Conservation (phyloP, 2,888 invertebrate species). For the Lasioglossum pauxillum region DNA sequence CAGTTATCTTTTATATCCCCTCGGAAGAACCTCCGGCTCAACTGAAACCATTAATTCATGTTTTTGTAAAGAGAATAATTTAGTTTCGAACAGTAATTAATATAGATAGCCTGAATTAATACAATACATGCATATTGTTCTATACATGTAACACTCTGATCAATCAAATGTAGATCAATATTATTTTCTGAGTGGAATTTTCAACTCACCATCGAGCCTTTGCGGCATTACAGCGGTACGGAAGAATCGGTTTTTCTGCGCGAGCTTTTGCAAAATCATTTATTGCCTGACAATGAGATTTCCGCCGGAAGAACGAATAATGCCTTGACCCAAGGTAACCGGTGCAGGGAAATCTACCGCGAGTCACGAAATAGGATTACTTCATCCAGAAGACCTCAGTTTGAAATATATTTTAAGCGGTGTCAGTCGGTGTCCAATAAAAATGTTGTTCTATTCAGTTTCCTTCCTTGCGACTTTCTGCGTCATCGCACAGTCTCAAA, state of each 20-base stretch:
- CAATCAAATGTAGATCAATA: background rate
- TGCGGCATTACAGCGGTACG: background rate
- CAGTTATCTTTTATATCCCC: background rate
- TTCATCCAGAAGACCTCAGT: slow-evolving; percentile 49
- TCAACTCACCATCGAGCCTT: background rate
- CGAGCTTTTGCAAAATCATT: slow-evolving; percentile 28
- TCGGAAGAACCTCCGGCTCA: background rate
- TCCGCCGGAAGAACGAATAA: slow-evolving; percentile 79
- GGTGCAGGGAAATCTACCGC: slow-evolving; percentile 65
- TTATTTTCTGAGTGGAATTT: background rate
- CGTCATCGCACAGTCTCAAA: slow-evolving; percentile 10
- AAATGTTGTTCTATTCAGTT: slow-evolving; percentile 29
- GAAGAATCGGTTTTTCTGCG: slow-evolving; percentile 6
- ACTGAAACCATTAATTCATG: background rate
- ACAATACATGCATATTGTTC: background rate
- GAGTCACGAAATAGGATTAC: slow-evolving; percentile 37
- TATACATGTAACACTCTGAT: background rate
- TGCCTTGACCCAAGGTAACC: slow-evolving; percentile 74
- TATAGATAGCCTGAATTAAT: too few species aligned
- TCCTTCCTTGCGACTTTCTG: slow-evolving; percentile 21
- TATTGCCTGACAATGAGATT: slow-evolving; percentile 63
- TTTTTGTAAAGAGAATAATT: background rate
- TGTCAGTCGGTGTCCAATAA: slow-evolving; percentile 18
- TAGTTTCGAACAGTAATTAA: too few species aligned
- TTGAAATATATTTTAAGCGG: slow-evolving; percentile 45